Evolutionary conservation across 1,140 invertebrate species (phyloP), one percentile per base, ranked within the genome.

Genomic region (Centruroides sculpturatus): DNA sequence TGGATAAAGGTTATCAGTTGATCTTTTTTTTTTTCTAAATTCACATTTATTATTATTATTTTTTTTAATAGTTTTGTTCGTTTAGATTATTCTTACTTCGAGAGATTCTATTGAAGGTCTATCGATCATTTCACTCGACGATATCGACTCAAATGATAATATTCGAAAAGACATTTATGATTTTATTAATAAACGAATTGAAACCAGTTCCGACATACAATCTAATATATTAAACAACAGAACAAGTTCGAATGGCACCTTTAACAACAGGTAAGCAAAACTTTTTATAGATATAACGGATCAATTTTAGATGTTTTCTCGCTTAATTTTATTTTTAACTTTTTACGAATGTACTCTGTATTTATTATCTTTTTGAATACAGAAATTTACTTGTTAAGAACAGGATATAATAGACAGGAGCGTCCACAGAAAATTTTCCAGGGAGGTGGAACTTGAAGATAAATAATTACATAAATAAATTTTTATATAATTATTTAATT

Each of bases 1-100:
- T 96, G 92, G 90, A 74, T 97, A 36, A 95, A 93, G 76, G 78
- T 95, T 46, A 79, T 94, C 1, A 23, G 84, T 87, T n/a, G 5
- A 51, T 12, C 12, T 5, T 51, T 51, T 3, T 11, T 51, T 12
- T 3, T 11, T 51, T 12, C 12, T 5, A 5, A 51, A 23, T 23
- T 23, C 23, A 23, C 6, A 51, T 23, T 23, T 23, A 23, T 23
- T 23, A n/a, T n/a, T n/a, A 51, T 51, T 51, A n/a, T 23, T 3
- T n/a, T 51, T 12, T 9, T 3, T 1, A 51, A n/a, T 10, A n/a
- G 12, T 50, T 47, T 36, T 35, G 49, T 53, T 9, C n/a, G 36
- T 60, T 13, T 34, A 60, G 59, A 47, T 60, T 60, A 55, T 60
- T 35, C 23, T 60, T n/a, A 56, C 34, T 56, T 35, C 56, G n/a